Evolutionary conservation across 2,888 invertebrate genomes (phyloP).

Genomic region (Tetrapedia diversipes): DNA sequence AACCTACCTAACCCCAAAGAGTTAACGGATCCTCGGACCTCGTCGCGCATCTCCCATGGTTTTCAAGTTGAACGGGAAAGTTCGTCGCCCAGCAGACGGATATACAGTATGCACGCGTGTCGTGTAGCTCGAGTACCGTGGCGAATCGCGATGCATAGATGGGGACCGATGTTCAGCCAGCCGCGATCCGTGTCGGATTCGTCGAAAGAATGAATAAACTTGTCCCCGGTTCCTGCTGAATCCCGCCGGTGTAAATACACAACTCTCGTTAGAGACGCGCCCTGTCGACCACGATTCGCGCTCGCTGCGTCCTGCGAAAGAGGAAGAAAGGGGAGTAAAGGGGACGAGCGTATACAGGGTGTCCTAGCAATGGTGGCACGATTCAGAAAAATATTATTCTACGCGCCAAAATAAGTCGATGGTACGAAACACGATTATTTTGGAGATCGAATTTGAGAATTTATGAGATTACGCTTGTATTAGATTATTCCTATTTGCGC

Average conservation of each 20-base stretch:
- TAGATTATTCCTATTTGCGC: too few species aligned
- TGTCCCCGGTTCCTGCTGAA: conserved; percentile 52
- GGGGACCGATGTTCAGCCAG: conserved; percentile 62
- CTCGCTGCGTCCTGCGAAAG: conserved; percentile 48
- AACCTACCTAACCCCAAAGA: too few species aligned
- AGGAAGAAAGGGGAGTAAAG: too few species aligned
- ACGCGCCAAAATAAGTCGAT: too few species aligned
- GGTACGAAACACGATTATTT: too few species aligned
- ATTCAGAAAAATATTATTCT: too few species aligned
- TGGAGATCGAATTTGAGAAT: too few species aligned
- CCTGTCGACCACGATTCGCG: conserved; percentile 37
- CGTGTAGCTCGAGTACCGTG: conserved; percentile 62
- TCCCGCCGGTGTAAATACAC: conserved; percentile 35
- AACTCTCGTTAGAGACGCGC: conserved; percentile 7
- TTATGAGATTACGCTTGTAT: too few species aligned
- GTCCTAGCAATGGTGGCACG: too few species aligned
- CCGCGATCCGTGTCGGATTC: conserved; percentile 75
- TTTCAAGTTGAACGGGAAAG: conserved; percentile 3
- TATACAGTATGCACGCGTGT: conserved; percentile 20
- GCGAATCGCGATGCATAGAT: conserved; percentile 65
- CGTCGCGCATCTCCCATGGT: conserved; percentile 1
- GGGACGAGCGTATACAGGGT: too few species aligned
- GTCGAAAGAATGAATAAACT: conserved; percentile 76
- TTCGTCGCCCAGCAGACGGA: not conserved
- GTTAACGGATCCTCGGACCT: conserved; percentile 39